Evolutionary conservation across 2,113 vertebrate species (phyloP), one percentile per base, ranked within the genome.

Genomic region (Leptocoma aspasia): DNA sequence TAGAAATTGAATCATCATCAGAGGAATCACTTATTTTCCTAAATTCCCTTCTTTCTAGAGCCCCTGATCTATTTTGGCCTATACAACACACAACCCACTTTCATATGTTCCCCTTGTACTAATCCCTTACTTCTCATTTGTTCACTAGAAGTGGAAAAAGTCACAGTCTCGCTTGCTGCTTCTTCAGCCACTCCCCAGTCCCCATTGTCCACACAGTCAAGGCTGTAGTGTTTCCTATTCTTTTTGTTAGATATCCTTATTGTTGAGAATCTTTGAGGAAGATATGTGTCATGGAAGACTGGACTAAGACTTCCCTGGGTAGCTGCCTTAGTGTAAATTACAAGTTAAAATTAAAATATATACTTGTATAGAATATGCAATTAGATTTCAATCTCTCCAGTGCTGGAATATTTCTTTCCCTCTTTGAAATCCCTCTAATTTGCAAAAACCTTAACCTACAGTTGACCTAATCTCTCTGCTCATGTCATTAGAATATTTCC

Each of bases 401-500:
- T 92, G 47, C 41, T 30, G n/a, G 59, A 86, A 66, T 92, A 50
- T 61, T 82, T 92, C 89, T 92, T 80, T 37, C 8, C 50, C 81
- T 94, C 63, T 85, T 82, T 73, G 47, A 91, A 93, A 84, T 88
- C 44, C 49, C 42, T 89, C 47, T 87, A 75, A 83, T 86, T 94
- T 87, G 45, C 53, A 93, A 92, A 91, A 87, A 85, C 27, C 18
- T 42, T 92, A 85, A 73, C 70, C 87, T 95, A 66, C 56, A 69
- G 53, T 44, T 93, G 86, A 91, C 69, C 53, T 92, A 89, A 89
- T 91, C 70, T 92, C 33, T 92, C 64, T 95, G 44, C 54, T 94
- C 35, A 31, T 81, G 84, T 95, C 68, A 85, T 72, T 92, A 86
- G 70, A 95, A 80, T 90, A 85, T 86, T 96, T 93, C 60, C 49